Percentiles rank a stretch among this genome's conserved stretches.
phyloP scores from a whole-genome alignment of 1,140 invertebrate genomes.

The Drosophila willistoni region DNA sequence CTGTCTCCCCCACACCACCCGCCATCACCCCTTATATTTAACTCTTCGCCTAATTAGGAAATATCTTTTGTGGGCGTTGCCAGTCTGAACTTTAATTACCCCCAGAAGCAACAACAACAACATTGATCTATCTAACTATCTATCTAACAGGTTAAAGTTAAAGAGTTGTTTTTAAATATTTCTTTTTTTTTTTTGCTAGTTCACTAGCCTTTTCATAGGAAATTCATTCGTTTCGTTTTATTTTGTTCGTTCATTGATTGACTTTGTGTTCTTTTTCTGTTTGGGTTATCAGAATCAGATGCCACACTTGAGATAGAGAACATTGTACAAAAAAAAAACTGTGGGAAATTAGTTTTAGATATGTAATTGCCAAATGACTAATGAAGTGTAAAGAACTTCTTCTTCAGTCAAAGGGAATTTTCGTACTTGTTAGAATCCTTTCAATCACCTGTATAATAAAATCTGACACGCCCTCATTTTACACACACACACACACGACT shows the following conservation, averaged over 20 bases:
- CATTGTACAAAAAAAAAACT: too few relatives aligned
- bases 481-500: constrained; percentile 15
- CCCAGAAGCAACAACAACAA: constrained; percentile 2
- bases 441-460: constrained; percentile 21
- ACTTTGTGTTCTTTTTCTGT: constrained; percentile 24
- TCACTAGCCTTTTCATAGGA: constrained; percentile 37
- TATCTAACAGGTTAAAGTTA: constrained; percentile 11
- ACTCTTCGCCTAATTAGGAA: constrained; percentile 60
- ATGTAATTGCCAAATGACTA: constrained; percentile 33
- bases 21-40: constrained; percentile 6
- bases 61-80: constrained; percentile 60
- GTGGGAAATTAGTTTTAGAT: constrained; percentile 43
- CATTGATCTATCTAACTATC: constrained; percentile 4
- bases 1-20: background rate
- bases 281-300: constrained; percentile 51
- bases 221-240: constrained; percentile 29
- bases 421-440: constrained; percentile 1
- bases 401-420: too few relatives aligned
- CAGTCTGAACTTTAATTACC: constrained; percentile 65
- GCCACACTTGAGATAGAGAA: constrained; percentile 48
- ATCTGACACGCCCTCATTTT: constrained; percentile 42
- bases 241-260: constrained; percentile 24
- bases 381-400: background rate
- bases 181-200: background rate
- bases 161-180: constrained; percentile 3